These are phyloP conservation scores for Hydrozoanthus tunicans DNA, from an alignment of 64 coral and sea anemone genomes.

Conservation along the genomic window DNA sequence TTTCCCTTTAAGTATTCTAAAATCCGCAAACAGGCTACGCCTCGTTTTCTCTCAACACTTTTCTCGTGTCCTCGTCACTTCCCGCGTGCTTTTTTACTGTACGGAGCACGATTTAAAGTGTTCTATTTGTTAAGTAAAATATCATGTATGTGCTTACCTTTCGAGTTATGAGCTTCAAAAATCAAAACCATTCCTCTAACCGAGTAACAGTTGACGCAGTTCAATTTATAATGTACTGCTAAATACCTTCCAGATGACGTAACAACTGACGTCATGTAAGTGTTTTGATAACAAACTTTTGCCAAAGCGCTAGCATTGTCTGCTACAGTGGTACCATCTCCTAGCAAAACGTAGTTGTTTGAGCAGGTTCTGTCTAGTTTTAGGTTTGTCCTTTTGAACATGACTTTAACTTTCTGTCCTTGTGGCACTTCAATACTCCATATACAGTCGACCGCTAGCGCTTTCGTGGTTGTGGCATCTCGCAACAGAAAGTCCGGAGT, in stretches of 20 bases:
- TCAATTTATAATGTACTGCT: not conserved
- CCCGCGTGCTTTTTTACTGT: too few species aligned
- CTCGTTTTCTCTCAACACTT: too few species aligned
- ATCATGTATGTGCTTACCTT: not conserved
- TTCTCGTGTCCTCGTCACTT: too few species aligned
- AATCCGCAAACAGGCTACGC: too few species aligned
- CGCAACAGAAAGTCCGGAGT: slow-evolving; percentile 30
- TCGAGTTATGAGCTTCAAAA: slow-evolving; percentile 9
- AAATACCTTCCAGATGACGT: slow-evolving; percentile 34
- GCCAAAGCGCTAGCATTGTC: slow-evolving; percentile 16
- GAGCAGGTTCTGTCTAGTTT: not conserved
- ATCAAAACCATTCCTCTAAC: slow-evolving; percentile 3
- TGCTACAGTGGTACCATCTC: not conserved
- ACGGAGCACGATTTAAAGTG: too few species aligned
- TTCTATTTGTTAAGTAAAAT: too few species aligned
- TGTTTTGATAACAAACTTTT: not conserved
- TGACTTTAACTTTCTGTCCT: not conserved
- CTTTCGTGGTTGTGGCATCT: too few species aligned
- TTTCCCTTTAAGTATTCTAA: too few species aligned
- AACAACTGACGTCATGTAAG: not conserved
- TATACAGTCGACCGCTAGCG: not conserved
- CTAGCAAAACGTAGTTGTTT: slow-evolving; percentile 5
- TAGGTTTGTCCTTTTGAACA: not conserved
- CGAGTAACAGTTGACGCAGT: not conserved
- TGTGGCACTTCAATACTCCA: slow-evolving; percentile 40